Conservation (phyloP, 2,113 vertebrate species). For the Toxotes chatareus region DNA sequence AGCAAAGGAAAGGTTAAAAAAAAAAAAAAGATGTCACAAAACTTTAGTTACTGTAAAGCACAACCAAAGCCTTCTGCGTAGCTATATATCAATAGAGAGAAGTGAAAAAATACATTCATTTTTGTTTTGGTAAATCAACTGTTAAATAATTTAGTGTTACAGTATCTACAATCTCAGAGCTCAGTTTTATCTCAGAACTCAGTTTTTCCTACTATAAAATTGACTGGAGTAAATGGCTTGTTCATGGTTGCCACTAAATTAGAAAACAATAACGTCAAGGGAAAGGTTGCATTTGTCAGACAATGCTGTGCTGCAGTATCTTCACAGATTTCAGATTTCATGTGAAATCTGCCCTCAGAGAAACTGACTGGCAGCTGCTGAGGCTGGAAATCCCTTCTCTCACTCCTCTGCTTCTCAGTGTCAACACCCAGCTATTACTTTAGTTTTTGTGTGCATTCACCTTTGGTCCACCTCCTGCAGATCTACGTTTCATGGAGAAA, state of each 20-base stretch:
- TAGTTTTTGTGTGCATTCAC: constrained; percentile 15
- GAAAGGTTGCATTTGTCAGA: not conserved
- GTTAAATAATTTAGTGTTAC: not conserved
- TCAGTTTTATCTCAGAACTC: not conserved
- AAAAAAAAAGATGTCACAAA: too few relatives aligned
- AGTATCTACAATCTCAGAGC: too few relatives aligned
- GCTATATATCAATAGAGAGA: too few relatives aligned
- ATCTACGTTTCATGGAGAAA: constrained; percentile 10
- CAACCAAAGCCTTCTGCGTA: too few relatives aligned
- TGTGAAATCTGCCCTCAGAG: constrained; percentile 12
- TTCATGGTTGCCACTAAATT: not conserved
- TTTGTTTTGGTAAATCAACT: too few relatives aligned
- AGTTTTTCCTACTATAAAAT: not conserved
- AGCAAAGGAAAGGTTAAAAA: too few relatives aligned
- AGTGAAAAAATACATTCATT: too few relatives aligned
- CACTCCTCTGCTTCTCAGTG: not conserved
- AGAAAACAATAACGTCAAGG: not conserved
- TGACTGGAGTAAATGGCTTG: not conserved
- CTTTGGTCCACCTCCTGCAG: constrained; percentile 28
- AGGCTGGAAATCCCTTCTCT: constrained; percentile 5
- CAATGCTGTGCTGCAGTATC: not conserved
- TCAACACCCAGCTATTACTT: constrained; percentile 14
- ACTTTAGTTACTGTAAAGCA: too few relatives aligned
- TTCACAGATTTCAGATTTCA: constrained; percentile 6
- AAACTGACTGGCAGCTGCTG: not conserved